Percentiles rank a stretch among this genome's conserved stretches.
Evolutionary conservation across 2,113 vertebrate genomes (phyloP).

Genomic region (Erythrocercus mccallii): DNA sequence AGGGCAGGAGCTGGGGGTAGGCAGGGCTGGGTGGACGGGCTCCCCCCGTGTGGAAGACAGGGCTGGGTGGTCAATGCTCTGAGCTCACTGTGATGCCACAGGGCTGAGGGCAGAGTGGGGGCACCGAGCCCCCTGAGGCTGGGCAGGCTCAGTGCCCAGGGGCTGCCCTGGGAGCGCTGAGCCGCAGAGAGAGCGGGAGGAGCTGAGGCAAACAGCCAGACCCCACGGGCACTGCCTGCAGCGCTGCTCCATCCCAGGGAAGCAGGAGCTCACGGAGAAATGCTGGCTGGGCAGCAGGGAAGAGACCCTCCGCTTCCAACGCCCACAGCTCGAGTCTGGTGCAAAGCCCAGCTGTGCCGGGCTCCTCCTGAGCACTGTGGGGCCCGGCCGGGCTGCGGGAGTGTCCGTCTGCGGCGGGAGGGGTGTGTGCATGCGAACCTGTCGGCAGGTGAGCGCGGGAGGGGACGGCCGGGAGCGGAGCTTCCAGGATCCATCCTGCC

Average conservation of each 20-base stretch:
- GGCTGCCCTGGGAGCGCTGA: background rate
- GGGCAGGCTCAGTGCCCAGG: background rate
- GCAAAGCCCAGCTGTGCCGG: background rate
- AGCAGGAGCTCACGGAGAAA: background rate
- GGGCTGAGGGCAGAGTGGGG: accelerated
- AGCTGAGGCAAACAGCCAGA: accelerated
- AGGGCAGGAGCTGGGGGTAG: background rate
- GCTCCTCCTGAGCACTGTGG: background rate
- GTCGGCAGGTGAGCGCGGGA: background rate
- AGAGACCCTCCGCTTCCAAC: background rate
- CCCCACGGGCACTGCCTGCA: background rate
- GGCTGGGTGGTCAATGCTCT: accelerated
- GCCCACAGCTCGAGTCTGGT: accelerated
- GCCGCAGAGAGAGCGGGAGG: background rate
- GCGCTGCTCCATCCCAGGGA: background rate
- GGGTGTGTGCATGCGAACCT: conserved; percentile 14
- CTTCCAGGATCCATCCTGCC: background rate
- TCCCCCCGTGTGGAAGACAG: background rate
- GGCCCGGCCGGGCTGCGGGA: background rate
- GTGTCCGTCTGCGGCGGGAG: background rate
- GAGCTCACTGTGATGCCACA: accelerated
- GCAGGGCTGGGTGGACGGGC: background rate
- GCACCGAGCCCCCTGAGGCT: accelerated
- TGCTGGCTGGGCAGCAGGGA: background rate
- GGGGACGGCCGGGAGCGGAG: background rate